These are phyloP conservation scores for Lepisosteus osseus DNA, from an alignment of 2,113 vertebrate species.

Conservation along the genomic window DNA sequence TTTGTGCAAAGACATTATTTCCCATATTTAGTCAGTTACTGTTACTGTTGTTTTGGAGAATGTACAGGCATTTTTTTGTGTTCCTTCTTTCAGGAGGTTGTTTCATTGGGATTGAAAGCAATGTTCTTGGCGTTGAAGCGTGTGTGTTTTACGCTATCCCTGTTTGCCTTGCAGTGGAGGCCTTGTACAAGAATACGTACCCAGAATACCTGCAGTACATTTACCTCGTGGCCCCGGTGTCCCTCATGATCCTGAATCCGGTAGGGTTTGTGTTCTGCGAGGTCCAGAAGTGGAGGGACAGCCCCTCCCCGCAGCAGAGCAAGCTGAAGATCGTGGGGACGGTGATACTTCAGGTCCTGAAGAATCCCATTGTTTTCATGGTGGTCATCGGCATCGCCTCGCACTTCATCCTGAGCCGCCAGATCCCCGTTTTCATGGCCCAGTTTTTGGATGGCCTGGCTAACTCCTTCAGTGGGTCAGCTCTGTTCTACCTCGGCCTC, in stretches of 20 bases:
- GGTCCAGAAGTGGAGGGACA: conserved; percentile 87
- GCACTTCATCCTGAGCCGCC: conserved; percentile 85
- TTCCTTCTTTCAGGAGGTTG: background rate
- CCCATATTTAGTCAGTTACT: too few species aligned
- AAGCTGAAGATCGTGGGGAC: conserved; percentile 79
- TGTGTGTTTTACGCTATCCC: conserved; percentile 9
- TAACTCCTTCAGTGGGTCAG: conserved; percentile 91
- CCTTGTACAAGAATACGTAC: conserved; percentile 86
- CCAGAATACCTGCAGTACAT: conserved; percentile 97
- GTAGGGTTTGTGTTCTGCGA: conserved; percentile 94
- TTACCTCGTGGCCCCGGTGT: conserved; percentile 93
- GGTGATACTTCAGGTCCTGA: conserved; percentile 81
- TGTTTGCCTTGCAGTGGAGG: conserved; percentile 79
- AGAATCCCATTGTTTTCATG: conserved; percentile 96
- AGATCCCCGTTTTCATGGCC: conserved; percentile 81
- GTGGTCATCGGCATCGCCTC: conserved; percentile 86
- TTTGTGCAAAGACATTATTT: too few species aligned
- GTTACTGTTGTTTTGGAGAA: background rate
- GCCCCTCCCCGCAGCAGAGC: conserved; percentile 69
- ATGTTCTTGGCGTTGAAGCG: conserved; percentile 9
- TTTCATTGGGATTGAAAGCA: conserved; percentile 44
- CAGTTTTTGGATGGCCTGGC: conserved; percentile 89
- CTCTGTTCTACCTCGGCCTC: conserved; percentile 93
- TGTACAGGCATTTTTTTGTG: background rate
- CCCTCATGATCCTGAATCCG: conserved; percentile 92